These are phyloP conservation scores for Pithys albifrons DNA, from an alignment of 2,113 vertebrate species.

Conservation along the genomic window DNA sequence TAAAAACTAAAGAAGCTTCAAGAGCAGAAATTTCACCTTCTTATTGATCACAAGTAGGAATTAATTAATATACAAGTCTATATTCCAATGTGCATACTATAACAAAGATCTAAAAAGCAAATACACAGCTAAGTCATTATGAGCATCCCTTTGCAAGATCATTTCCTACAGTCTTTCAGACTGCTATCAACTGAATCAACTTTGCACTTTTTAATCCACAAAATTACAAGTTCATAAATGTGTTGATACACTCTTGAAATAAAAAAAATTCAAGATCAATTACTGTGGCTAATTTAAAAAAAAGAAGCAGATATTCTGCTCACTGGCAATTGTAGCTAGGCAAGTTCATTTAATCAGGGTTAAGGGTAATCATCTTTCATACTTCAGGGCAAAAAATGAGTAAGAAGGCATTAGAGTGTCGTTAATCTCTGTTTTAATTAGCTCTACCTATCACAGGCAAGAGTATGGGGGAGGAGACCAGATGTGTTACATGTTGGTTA, in stretches of 20 bases:
- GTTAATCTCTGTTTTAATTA: conserved; percentile 24
- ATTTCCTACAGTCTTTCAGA: background rate
- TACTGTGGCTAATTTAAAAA: background rate
- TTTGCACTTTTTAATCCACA: background rate
- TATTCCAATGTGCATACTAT: background rate
- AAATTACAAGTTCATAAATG: background rate
- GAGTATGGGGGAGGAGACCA: background rate
- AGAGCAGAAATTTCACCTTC: background rate
- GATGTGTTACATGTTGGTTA: background rate
- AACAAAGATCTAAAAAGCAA: background rate
- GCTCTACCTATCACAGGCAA: background rate
- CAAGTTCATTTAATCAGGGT: background rate
- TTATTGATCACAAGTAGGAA: background rate
- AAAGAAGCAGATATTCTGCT: background rate
- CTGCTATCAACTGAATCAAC: background rate
- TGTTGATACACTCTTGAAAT: background rate
- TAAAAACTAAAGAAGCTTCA: background rate
- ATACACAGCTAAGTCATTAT: background rate
- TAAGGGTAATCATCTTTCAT: conserved; percentile 13
- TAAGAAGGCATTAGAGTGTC: conserved; percentile 18
- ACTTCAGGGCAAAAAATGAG: conserved; percentile 17
- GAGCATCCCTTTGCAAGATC: background rate
- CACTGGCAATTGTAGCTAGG: background rate
- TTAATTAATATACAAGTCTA: background rate
- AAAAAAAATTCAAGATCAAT: background rate